Percentiles rank a stretch among this genome's conserved stretches.
Conservation (phyloP, 2,113 vertebrate species). For the Sisor rabdophorus region DNA sequence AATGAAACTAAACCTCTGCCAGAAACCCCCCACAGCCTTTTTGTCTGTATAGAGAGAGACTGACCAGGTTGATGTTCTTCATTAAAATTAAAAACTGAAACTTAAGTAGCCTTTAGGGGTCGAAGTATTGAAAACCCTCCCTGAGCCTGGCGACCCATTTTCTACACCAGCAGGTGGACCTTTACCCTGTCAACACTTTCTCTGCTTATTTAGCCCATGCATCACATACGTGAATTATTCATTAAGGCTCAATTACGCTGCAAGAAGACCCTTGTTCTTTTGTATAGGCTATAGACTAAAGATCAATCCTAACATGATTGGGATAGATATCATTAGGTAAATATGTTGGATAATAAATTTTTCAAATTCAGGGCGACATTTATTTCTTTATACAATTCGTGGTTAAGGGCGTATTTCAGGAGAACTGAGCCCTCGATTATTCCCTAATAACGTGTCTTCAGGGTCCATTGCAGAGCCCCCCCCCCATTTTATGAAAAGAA, state of each 20-base stretch:
- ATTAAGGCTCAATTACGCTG: conserved; percentile 25
- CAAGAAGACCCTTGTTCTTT: neutral
- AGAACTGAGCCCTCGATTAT: no score
- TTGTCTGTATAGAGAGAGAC: neutral
- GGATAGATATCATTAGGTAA: neutral
- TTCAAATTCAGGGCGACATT: neutral
- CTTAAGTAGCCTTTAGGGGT: conserved; percentile 39
- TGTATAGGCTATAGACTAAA: neutral
- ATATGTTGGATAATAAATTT: neutral
- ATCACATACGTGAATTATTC: conserved; percentile 48
- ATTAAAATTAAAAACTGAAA: conserved; percentile 53
- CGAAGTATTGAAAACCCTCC: conserved; percentile 6
- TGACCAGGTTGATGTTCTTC: conserved; percentile 10
- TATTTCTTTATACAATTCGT: no score
- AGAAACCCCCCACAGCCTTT: conserved; percentile 8
- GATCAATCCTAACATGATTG: neutral
- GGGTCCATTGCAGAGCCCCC: no score
- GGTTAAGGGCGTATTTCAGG: no score
- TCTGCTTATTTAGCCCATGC: conserved; percentile 23
- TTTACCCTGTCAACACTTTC: conserved; percentile 46
- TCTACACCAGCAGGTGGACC: conserved; percentile 16
- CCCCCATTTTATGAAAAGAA: no score
- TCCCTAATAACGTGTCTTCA: neutral
- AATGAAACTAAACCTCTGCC: neutral
- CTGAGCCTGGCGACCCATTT: conserved; percentile 9